phyloP scores from a whole-genome alignment of 2,113 vertebrate species.

The Odontesthes bonariensis region DNA sequence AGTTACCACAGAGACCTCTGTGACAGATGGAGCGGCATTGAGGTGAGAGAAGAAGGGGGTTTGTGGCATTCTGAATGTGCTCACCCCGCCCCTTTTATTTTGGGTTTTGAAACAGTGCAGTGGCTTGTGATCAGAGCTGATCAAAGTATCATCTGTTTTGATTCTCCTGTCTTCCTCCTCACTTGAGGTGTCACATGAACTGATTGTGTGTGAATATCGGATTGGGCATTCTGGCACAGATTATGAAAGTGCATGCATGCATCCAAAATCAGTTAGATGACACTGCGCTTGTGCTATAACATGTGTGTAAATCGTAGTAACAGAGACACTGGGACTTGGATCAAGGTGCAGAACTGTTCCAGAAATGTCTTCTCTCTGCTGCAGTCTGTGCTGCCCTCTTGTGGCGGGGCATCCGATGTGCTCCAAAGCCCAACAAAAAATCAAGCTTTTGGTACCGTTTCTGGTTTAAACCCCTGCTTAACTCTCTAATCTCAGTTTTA shows the following conservation, averaged over 20 bases:
- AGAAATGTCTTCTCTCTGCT: slow-evolving; percentile 3
- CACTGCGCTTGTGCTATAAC: slow-evolving; percentile 8
- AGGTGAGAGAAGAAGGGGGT: slow-evolving; percentile 5
- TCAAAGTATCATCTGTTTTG: slow-evolving; percentile 37
- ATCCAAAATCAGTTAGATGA: slow-evolving; percentile 18
- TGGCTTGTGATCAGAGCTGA: slow-evolving; percentile 29
- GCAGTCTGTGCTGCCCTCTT: slow-evolving; percentile 70
- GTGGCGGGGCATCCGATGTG: slow-evolving; percentile 36
- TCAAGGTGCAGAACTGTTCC: slow-evolving; percentile 10
- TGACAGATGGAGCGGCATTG: slow-evolving; percentile 48
- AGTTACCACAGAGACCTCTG: slow-evolving; percentile 31
- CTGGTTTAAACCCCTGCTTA: not conserved
- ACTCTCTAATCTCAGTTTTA: slow-evolving; percentile 8
- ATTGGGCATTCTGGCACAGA: not conserved
- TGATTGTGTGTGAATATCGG: slow-evolving; percentile 27
- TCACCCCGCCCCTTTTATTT: not conserved
- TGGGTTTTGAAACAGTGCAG: not conserved
- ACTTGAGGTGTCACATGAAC: not conserved
- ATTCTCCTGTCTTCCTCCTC: slow-evolving; percentile 1
- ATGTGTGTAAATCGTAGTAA: slow-evolving; percentile 5
- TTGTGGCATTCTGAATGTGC: not conserved
- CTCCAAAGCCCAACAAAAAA: not conserved
- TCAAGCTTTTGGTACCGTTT: not conserved
- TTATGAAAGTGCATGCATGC: not conserved
- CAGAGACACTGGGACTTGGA: slow-evolving; percentile 24